These are phyloP conservation scores for Athripsodes cinereus DNA, from an alignment of 2,888 invertebrate genomes.

Conservation along the genomic window DNA sequence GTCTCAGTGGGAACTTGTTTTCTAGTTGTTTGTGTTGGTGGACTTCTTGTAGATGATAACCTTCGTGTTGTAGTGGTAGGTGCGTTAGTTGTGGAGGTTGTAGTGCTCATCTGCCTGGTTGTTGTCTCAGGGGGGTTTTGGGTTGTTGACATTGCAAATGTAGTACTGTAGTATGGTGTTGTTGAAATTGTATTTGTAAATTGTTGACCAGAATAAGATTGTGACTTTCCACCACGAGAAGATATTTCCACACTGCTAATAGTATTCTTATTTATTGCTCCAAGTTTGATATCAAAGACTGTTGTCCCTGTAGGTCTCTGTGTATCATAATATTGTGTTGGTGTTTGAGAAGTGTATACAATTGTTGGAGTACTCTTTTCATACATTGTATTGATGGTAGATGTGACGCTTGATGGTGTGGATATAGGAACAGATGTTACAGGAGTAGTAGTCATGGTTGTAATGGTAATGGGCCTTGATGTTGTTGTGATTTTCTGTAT, in stretches of 20 bases:
- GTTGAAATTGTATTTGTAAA: not conserved
- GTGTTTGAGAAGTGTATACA: not conserved
- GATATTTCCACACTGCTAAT: not conserved
- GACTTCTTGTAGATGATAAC: not conserved
- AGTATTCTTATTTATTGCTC: not conserved
- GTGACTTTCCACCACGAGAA: not conserved
- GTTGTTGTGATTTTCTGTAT: conserved; percentile 37
- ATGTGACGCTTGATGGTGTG: not conserved
- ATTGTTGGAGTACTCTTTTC: conserved; percentile 14
- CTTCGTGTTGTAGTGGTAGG: not conserved
- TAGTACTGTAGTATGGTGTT: not conserved
- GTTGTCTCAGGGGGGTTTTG: not conserved
- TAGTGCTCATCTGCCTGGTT: not conserved
- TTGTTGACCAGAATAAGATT: not conserved
- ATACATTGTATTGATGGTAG: not conserved
- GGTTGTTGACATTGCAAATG: not conserved
- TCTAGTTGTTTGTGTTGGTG: not conserved
- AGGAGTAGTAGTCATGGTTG: not conserved
- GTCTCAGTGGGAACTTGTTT: not conserved
- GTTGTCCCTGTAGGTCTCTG: no score
- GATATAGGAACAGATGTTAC: not conserved
- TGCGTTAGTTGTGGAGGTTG: not conserved
- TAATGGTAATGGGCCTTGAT: conserved; percentile 26
- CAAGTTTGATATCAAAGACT: no score
- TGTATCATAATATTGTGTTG: not conserved